phyloP scores from a whole-genome alignment of 2,797 vertebrate genomes.

The Sebastes vulpes region DNA sequence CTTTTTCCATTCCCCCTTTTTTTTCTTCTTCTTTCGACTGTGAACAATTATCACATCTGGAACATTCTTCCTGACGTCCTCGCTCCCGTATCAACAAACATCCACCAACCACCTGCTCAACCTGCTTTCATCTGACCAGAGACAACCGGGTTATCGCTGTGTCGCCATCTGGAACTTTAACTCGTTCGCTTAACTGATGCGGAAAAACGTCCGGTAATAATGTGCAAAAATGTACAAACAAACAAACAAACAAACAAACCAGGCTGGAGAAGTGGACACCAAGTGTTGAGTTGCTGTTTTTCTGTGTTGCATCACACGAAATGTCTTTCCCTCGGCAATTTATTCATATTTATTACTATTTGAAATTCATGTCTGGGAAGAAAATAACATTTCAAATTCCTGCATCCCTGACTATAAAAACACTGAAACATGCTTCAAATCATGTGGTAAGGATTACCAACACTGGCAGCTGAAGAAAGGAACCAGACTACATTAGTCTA shows the following conservation, averaged over 20 bases:
- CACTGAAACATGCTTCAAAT: conserved; percentile 8
- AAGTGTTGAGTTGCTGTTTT: conserved; percentile 1
- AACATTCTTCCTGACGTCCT: conserved; percentile 25
- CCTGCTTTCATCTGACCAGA: conserved; percentile 40
- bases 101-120: conserved; percentile 50
- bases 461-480: neutral
- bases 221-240: neutral
- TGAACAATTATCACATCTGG: conserved; percentile 76
- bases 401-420: conserved; percentile 4
- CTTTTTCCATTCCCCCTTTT: neutral
- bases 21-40: conserved; percentile 38
- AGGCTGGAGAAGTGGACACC: neutral
- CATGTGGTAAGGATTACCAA: neutral
- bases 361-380: conserved; percentile 4
- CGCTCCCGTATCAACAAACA: conserved; percentile 44
- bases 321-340: conserved; percentile 11
- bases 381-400: neutral
- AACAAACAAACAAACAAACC: neutral
- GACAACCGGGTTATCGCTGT: conserved; percentile 14
- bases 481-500: neutral
- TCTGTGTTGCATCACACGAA: conserved; percentile 22
- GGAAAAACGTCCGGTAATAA: neutral
- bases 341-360: conserved; percentile 11
- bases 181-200: neutral
- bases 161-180: conserved; percentile 38